A percentile compares a stretch with the other conserved stretches of the same genome.
phyloP scores from a whole-genome alignment of 2,888 invertebrate species.

The Mesoligia furuncula region DNA sequence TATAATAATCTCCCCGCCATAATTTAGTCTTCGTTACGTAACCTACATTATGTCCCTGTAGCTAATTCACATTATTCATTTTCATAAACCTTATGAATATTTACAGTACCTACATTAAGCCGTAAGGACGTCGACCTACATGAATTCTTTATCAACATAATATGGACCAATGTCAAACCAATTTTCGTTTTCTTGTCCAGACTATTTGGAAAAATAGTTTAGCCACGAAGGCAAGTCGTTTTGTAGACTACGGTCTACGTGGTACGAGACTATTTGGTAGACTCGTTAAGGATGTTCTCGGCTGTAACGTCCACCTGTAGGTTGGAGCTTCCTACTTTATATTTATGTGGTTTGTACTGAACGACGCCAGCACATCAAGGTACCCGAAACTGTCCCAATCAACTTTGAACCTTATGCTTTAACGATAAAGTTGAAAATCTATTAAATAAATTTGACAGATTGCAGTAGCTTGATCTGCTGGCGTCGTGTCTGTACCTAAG shows the following conservation, averaged over 20 bases:
- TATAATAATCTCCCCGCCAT: neutral
- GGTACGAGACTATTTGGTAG: slow-evolving; percentile 2
- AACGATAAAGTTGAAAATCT: no score
- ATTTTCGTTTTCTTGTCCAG: slow-evolving; percentile 5
- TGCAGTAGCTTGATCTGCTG: no score
- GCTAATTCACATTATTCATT: neutral
- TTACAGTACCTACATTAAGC: slow-evolving; percentile 2
- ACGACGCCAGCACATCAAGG: no score
- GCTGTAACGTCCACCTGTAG: slow-evolving; percentile 22
- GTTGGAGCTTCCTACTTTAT: slow-evolving; percentile 8
- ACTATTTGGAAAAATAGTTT: slow-evolving; percentile 27
- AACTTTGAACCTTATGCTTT: no score
- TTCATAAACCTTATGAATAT: neutral
- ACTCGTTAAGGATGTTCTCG: slow-evolving; percentile 14
- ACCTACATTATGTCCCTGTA: no score
- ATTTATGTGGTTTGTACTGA: slow-evolving; percentile 25
- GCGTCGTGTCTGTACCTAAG: no score
- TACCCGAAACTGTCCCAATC: no score
- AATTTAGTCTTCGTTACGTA: neutral
- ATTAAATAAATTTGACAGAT: no score
- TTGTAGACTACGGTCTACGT: slow-evolving; percentile 16
- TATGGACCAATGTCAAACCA: neutral
- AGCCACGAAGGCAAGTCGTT: slow-evolving; percentile 14
- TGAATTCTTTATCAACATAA: slow-evolving; percentile 19
- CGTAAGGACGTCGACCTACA: slow-evolving; percentile 2